Conservation (phyloP, 2,113 vertebrate species). For the Nannospalax galili region DNA sequence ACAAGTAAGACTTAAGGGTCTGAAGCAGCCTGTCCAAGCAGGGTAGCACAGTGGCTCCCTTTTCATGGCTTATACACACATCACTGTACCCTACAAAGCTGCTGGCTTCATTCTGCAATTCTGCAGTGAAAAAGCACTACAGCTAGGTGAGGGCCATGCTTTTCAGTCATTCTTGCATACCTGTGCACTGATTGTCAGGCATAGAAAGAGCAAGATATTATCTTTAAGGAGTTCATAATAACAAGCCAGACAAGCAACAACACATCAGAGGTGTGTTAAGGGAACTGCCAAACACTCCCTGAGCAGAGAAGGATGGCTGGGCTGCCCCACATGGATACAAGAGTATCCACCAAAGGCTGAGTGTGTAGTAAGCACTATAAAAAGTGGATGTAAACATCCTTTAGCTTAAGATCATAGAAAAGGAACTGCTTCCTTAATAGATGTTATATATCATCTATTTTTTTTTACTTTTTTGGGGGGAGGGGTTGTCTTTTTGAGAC, state of each 20-base stretch:
- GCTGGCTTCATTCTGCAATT: background rate
- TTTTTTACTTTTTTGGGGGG: background rate
- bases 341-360: background rate
- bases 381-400: background rate
- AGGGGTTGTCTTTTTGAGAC: too few relatives aligned
- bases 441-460: background rate
- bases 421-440: background rate
- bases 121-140: background rate
- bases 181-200: background rate
- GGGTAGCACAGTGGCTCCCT: background rate
- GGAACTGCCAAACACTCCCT: background rate
- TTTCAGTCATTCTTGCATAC: background rate
- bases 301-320: background rate
- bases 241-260: background rate
- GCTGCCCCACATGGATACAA: background rate
- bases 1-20: background rate
- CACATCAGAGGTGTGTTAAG: background rate
- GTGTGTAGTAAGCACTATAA: background rate
- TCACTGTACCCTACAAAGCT: background rate
- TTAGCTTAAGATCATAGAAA: constrained; percentile 1
- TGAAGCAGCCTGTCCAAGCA: background rate
- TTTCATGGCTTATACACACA: background rate
- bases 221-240: background rate
- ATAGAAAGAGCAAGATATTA: background rate
- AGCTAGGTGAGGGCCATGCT: background rate